Conservation (phyloP, 2,113 vertebrate species). For the Vulpes ferrilata region DNA sequence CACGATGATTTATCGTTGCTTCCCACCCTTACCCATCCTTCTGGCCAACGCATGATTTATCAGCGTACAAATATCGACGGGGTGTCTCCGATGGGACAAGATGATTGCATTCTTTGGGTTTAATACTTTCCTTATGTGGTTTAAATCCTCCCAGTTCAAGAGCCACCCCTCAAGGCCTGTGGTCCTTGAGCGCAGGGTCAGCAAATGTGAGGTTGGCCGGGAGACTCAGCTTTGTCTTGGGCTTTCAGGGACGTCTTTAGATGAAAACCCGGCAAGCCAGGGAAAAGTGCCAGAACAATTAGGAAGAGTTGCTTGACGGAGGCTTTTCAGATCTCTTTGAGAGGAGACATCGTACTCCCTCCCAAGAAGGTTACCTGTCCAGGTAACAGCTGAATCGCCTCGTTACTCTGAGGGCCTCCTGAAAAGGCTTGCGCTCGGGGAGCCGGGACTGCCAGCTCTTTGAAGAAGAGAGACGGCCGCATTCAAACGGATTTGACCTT, state of each 20-base stretch:
- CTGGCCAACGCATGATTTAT: not conserved
- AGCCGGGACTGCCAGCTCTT: not conserved
- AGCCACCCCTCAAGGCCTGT: accelerated
- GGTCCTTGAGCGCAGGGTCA: not conserved
- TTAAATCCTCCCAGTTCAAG: not conserved
- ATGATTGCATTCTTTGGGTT: not conserved
- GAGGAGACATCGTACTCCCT: not conserved
- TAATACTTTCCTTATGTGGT: not conserved
- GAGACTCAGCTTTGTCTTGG: not conserved
- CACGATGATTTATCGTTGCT: accelerated
- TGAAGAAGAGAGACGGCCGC: slow-evolving; percentile 37
- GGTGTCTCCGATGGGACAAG: not conserved
- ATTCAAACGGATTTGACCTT: slow-evolving; percentile 51
- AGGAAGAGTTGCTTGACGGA: not conserved
- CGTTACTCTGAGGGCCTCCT: not conserved
- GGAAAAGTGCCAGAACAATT: not conserved
- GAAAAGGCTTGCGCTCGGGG: not conserved
- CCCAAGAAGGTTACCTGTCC: slow-evolving; percentile 36
- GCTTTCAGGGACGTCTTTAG: not conserved
- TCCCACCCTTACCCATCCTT: not conserved
- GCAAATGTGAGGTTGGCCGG: not conserved
- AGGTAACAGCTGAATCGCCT: not conserved
- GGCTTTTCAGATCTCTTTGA: not conserved
- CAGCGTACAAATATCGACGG: accelerated
- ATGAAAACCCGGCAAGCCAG: not conserved